Conservation (phyloP, 2,797 vertebrate species). For the Cichlasoma orientale region DNA sequence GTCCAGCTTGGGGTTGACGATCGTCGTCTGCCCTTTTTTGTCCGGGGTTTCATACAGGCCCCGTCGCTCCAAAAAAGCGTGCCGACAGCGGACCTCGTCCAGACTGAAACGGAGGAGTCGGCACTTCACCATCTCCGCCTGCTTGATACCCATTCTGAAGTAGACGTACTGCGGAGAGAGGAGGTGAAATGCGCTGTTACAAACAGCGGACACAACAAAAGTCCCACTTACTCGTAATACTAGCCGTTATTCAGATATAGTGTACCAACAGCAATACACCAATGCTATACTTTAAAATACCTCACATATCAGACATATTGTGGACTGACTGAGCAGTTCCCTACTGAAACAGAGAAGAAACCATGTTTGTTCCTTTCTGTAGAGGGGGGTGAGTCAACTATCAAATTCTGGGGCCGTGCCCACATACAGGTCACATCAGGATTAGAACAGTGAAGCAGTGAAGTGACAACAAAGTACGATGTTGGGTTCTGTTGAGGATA, state of each 20-base stretch:
- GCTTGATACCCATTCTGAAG: constrained; percentile 93
- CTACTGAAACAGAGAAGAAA: no score
- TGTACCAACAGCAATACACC: not conserved
- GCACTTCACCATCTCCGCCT: constrained; percentile 84
- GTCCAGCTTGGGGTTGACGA: constrained; percentile 86
- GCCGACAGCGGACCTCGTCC: constrained; percentile 84
- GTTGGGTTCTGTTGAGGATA: not conserved
- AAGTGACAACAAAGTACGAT: not conserved
- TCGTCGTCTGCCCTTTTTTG: constrained; percentile 88
- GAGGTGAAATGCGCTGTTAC: not conserved
- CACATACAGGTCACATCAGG: not conserved
- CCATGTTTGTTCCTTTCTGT: not conserved
- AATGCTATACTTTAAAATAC: not conserved
- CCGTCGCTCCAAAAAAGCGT: constrained; percentile 89
- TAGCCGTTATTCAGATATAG: not conserved
- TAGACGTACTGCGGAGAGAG: constrained; percentile 86
- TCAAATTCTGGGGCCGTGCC: no score
- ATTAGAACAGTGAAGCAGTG: not conserved
- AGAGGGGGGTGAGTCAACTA: not conserved
- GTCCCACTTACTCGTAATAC: not conserved
- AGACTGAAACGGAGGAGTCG: constrained; percentile 81
- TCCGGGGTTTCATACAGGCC: constrained; percentile 89
- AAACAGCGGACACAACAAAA: not conserved
- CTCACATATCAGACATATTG: not conserved
- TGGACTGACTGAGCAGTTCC: not conserved